phyloP scores from a whole-genome alignment of 1,140 invertebrate species.

The Drosophila punjabiensis region DNA sequence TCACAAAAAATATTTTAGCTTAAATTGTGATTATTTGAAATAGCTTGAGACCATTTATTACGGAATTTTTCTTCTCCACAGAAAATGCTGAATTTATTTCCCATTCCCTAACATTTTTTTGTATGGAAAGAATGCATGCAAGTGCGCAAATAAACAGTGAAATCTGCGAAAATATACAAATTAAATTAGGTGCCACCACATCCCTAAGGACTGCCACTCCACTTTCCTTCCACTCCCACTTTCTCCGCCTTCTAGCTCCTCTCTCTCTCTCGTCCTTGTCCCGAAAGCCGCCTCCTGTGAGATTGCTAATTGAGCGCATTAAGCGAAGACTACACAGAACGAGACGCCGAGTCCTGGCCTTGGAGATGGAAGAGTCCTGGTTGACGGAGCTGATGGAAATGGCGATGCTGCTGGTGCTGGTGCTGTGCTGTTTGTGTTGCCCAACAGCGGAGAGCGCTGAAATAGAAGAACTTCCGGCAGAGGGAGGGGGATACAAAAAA shows the following conservation, averaged over 20 bases:
- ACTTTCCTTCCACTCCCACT: background rate
- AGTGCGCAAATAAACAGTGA: constrained; percentile 1
- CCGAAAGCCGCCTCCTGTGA: constrained; percentile 22
- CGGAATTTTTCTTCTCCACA: too few relatives aligned
- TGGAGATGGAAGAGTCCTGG: constrained; percentile 5
- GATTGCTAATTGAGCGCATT: constrained; percentile 65
- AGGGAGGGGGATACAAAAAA: background rate
- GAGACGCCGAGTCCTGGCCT: constrained; percentile 12
- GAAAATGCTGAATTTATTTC: too few relatives aligned
- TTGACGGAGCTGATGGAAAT: constrained; percentile 4
- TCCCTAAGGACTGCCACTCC: background rate
- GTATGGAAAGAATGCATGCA: background rate
- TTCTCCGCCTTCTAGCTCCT: background rate
- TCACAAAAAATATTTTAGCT: too few relatives aligned
- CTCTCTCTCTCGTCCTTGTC: background rate
- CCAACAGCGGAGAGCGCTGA: constrained; percentile 59
- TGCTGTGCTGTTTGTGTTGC: constrained; percentile 20
- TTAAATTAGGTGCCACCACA: constrained; percentile 39
- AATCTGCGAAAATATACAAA: constrained; percentile 36
- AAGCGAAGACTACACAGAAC: constrained; percentile 37
- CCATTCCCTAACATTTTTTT: background rate
- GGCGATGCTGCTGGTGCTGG: background rate
- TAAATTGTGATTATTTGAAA: too few relatives aligned
- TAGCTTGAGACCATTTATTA: too few relatives aligned
- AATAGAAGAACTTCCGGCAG: constrained; percentile 76